Evolutionary conservation across 2,113 vertebrate genomes (phyloP).

Genomic region (Dryoscopus gambensis): DNA sequence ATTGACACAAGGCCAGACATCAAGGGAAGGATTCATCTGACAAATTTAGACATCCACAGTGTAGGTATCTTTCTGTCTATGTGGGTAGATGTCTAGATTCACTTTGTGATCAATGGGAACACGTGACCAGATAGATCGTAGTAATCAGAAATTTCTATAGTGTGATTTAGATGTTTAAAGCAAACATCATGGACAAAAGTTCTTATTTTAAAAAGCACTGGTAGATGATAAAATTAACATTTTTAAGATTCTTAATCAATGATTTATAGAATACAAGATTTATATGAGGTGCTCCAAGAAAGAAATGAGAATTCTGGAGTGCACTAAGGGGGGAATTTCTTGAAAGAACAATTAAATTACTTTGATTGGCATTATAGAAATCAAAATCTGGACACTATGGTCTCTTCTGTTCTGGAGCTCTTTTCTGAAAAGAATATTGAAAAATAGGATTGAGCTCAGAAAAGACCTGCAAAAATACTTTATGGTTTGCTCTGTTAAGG

Average conservation of each 20-base stretch:
- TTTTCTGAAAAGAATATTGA: background rate
- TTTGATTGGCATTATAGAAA: background rate
- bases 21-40: background rate
- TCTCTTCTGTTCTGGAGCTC: background rate
- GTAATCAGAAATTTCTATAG: background rate
- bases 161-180: background rate
- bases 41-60: background rate
- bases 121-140: background rate
- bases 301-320: background rate
- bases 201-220: background rate
- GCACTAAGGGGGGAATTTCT: background rate
- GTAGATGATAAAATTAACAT: background rate
- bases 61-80: background rate
- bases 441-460: background rate
- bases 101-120: background rate
- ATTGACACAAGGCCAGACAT: background rate
- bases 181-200: background rate
- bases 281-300: background rate
- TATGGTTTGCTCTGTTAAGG: background rate
- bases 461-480: background rate
- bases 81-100: background rate
- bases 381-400: background rate
- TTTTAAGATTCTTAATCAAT: background rate
- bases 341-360: background rate
- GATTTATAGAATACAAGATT: background rate